Evolutionary conservation across 1,140 invertebrate genomes (phyloP), one percentile per base, ranked within the genome.

Genomic region (Ceratina australensis): DNA sequence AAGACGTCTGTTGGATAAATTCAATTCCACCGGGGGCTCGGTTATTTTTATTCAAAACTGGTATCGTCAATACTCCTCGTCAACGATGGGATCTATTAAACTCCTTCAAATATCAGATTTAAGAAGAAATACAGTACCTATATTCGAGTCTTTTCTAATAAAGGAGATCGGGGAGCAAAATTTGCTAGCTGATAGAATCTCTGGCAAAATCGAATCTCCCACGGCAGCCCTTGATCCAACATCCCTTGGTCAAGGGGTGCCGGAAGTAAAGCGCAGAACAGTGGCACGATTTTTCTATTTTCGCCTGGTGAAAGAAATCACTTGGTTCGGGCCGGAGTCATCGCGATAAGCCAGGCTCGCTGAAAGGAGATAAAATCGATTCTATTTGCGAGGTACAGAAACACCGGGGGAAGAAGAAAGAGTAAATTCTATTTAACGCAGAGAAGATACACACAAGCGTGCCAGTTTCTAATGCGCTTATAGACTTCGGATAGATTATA

Each of bases 341-440:
- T 42, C 82, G 54, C 63, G 86, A 87, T 87, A 86, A 83, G 79
- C 28, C 26, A 12, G 60, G 50, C 65, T 50, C 66, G 68, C 20
- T 65, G 59, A 79, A 71, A 78, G 78, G 77, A 75, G 83, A 85
- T 87, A 81, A 83, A 85, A 67, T 83, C 80, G 77, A 84, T 82
- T 84, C 72, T 49, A 52, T 59, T 65, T 52, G 2, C 26, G 49
- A 33, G 5, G 12, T 20, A 50, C 52, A 33, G n/a, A 16, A 47
- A 49, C 42, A 61, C 49, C 50, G 60, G 10, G 24, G 28, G 50
- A 50, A 24, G 16, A 68, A 67, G 50, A 42, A 57, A 61, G 47
- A 59, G 33, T 8, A 47, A 42, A 24, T 47, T 8, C n/a, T 1
- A 18, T n/a, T n/a, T 65, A 28, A 12, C 12, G 0, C 16, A 4